Conservation (phyloP, 1,140 invertebrate species). For the Trichomalopsis sarcophagae region DNA sequence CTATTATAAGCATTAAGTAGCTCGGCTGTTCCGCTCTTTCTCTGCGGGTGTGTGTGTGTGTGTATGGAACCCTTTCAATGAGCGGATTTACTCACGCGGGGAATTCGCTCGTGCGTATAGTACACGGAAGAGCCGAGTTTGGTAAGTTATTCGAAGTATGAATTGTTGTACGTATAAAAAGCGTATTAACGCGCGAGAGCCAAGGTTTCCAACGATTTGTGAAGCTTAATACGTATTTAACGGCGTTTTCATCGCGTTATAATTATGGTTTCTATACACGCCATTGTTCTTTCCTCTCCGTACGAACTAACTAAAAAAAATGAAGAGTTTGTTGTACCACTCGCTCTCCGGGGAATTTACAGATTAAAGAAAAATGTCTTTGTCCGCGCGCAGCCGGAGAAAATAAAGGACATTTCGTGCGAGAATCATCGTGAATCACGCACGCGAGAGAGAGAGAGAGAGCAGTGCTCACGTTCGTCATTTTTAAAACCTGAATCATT, state of each 20-base stretch:
- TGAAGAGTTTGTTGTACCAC: background rate
- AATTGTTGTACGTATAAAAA: background rate
- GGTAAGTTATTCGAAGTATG: no score
- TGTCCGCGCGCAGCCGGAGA: background rate
- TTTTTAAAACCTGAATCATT: conserved; percentile 47
- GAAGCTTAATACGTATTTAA: background rate
- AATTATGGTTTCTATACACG: no score
- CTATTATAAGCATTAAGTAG: no score
- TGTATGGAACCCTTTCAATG: no score
- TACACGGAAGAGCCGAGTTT: no score
- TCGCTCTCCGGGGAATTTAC: background rate
- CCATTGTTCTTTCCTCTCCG: background rate
- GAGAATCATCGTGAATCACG: conserved; percentile 40
- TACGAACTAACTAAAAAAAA: background rate
- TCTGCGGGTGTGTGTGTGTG: no score
- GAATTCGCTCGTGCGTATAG: no score
- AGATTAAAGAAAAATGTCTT: conserved; percentile 29
- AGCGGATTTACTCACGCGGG: no score
- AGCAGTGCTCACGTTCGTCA: conserved; percentile 33
- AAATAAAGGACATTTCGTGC: conserved; percentile 26
- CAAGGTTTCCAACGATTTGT: background rate
- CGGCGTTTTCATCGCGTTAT: background rate
- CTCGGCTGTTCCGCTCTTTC: no score
- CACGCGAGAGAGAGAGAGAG: background rate
- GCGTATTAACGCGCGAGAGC: background rate